phyloP scores from a whole-genome alignment of 2,113 vertebrate genomes.

The Uria lomvia region DNA sequence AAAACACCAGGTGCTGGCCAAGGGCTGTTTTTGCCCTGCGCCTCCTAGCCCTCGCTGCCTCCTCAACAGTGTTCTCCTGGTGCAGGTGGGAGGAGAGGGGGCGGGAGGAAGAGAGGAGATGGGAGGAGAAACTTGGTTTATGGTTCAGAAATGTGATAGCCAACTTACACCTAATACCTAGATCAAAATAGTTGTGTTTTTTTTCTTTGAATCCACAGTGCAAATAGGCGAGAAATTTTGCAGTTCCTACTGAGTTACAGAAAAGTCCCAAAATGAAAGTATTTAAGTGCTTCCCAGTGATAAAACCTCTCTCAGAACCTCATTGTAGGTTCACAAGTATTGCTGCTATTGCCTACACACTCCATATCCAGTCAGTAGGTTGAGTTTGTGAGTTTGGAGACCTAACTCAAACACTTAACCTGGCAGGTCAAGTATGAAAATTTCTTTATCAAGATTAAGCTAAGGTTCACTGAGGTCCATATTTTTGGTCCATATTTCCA shows the following conservation, averaged over 20 bases:
- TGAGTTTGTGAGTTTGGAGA: neutral
- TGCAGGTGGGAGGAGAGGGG: neutral
- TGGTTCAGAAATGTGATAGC: neutral
- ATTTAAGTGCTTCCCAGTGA: neutral
- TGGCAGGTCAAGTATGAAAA: neutral
- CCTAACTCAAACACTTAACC: neutral
- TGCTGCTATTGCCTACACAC: accelerated
- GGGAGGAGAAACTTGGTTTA: neutral
- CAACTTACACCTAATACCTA: neutral
- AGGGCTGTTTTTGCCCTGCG: neutral
- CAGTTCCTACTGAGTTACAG: neutral
- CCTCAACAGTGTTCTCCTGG: neutral
- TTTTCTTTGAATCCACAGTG: neutral
- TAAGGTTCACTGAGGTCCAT: neutral
- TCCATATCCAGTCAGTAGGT: neutral
- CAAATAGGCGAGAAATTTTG: neutral
- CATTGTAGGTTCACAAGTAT: neutral
- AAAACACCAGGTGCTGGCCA: neutral
- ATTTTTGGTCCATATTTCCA: neutral
- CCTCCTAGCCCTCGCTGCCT: neutral
- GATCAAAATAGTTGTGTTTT: neutral
- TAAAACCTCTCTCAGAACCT: neutral
- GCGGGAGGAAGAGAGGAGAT: neutral
- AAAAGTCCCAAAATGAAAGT: neutral
- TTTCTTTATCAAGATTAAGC: neutral